Evolutionary conservation across 1,140 invertebrate species (phyloP).

Genomic region (Elymnias hypermnestra): DNA sequence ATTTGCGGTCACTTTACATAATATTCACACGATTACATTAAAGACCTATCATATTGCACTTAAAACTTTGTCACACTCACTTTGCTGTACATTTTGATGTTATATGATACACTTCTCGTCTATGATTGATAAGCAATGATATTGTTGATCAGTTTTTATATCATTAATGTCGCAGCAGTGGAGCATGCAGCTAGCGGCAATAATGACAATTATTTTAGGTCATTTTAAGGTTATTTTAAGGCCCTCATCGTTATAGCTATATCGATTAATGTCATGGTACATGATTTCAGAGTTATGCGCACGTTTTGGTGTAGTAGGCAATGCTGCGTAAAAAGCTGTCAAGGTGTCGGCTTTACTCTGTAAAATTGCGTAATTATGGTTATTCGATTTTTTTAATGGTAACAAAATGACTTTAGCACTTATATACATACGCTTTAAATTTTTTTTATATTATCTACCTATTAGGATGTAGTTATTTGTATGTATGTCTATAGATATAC

Average conservation of each 20-base stretch:
- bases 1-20: slow-evolving; percentile 14
- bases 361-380: too few relatives aligned
- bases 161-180: slow-evolving; percentile 33
- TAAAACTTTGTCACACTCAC: slow-evolving; percentile 34
- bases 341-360: too few relatives aligned
- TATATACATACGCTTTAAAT: too few relatives aligned
- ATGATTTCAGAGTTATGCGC: slow-evolving; percentile 7
- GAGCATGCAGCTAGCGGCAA: slow-evolving; percentile 30
- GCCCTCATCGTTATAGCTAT: slow-evolving; percentile 37
- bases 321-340: slow-evolving; percentile 2
- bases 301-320: slow-evolving; percentile 1
- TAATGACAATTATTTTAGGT: slow-evolving; percentile 35
- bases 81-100: slow-evolving; percentile 62
- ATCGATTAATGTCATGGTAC: slow-evolving; percentile 21
- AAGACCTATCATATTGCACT: slow-evolving; percentile 12
- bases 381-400: too few relatives aligned
- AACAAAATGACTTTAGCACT: too few relatives aligned
- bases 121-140: slow-evolving; percentile 35
- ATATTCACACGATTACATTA: slow-evolving; percentile 13
- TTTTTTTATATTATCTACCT: too few relatives aligned
- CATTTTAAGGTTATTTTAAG: slow-evolving; percentile 28
- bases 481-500: too few relatives aligned
- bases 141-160: slow-evolving; percentile 39
- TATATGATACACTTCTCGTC: slow-evolving; percentile 28
- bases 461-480: too few relatives aligned